phyloP scores from a whole-genome alignment of 2,797 vertebrate genomes.

The Apogon talboti region DNA sequence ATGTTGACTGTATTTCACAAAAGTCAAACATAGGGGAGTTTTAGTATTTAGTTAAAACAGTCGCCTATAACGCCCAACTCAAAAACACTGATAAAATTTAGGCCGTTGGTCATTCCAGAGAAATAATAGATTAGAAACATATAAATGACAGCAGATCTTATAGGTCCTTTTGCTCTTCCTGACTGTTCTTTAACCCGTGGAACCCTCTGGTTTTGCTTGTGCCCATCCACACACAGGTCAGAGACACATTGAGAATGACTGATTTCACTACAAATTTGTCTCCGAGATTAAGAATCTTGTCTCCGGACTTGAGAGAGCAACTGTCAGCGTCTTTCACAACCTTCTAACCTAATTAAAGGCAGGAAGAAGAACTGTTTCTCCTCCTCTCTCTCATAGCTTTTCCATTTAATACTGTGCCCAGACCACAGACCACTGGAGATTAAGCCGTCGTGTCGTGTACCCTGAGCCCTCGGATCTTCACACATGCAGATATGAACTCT shows the following conservation, averaged over 20 bases:
- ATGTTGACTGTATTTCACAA: no score
- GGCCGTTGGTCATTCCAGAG: no score
- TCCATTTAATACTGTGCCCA: slow-evolving; percentile 48
- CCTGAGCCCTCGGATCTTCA: slow-evolving; percentile 47
- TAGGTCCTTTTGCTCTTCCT: no score
- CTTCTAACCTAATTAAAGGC: slow-evolving; percentile 73
- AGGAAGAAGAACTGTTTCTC: slow-evolving; percentile 56
- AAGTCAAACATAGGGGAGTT: no score
- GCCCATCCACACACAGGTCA: slow-evolving; percentile 32
- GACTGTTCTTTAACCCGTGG: background rate
- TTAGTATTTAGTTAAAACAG: no score
- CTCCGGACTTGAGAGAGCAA: slow-evolving; percentile 58
- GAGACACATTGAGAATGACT: slow-evolving; percentile 46
- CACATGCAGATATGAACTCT: slow-evolving; percentile 66
- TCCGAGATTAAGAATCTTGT: slow-evolving; percentile 59
- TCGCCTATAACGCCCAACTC: no score
- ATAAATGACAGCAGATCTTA: no score
- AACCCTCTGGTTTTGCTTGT: slow-evolving; percentile 13
- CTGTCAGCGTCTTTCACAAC: slow-evolving; percentile 70
- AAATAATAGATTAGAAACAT: no score
- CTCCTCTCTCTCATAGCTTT: slow-evolving; percentile 55
- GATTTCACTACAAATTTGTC: slow-evolving; percentile 70
- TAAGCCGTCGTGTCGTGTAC: slow-evolving; percentile 59
- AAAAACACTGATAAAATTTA: no score
- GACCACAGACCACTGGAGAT: slow-evolving; percentile 53